Base-by-base conservation (phyloP, 2,888 invertebrate genomes). In the Drosophila monieri region DNA sequence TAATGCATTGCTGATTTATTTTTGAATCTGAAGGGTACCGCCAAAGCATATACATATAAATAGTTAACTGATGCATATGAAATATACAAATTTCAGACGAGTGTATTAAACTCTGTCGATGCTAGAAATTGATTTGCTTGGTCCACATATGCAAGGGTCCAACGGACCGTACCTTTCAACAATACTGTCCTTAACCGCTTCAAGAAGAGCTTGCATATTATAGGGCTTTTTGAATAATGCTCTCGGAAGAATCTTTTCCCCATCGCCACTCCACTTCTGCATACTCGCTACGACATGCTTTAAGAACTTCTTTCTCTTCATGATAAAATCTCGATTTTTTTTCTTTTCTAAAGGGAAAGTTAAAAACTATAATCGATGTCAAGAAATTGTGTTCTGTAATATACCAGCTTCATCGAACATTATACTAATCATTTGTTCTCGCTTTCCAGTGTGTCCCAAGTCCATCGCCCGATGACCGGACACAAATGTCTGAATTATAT, bases 401-500 rank as follows among this genome's bases (percentile, higher is more conserved):
- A 44, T 47, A 60, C 60, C 9, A 8, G 2, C 27, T 6, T 30
- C 27, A 14, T 23, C 46, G 0, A 2, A 3, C 8, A 8, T 0
- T 5, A 9, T 10, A 46, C 14, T 35, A 1, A 30, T 8, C 12
- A 15, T 15, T 1, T 10, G 1, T 1, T 41, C 21, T 4, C 27
- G 21, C 23, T 9, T n/a, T 14, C 6, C 9, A 18, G 14, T 39
- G 1, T n/a, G 2, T 21, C 35, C 10, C 15, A 21, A n/a, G 6
- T 56, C 21, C 12, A 47, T 10, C 0, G 21, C 46, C 12, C 39
- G 12, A 8, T 39, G 23, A 6, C 30, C 47, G 6, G n/a, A n/a
- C 30, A 48, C 30, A 18, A 61, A 61, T 1, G 2, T n/a, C n/a
- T 41, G 47, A n/a, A 61, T 25, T 21, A 48, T 39, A 0, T 57